phyloP scores from a whole-genome alignment of 2,113 vertebrate species.

The Cranoglanis bouderius region DNA sequence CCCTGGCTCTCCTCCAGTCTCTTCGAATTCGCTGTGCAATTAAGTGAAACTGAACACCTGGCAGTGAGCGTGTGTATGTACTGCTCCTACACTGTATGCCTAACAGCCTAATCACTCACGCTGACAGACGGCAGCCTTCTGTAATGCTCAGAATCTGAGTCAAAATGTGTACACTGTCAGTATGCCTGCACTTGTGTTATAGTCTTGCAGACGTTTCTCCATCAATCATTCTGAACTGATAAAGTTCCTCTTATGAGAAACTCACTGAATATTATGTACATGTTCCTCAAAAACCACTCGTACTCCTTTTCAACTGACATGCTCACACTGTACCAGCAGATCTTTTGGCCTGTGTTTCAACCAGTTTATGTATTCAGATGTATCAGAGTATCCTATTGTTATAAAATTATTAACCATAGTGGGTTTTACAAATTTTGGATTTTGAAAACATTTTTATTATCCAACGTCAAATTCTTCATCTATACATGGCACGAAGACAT shows the following conservation, averaged over 20 bases:
- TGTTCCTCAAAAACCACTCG: no score
- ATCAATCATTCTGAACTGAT: neutral
- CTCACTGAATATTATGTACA: neutral
- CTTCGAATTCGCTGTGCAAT: slow-evolving; percentile 57
- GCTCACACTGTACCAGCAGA: neutral
- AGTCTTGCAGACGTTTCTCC: neutral
- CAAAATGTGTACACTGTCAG: neutral
- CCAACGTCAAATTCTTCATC: neutral
- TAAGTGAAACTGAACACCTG: slow-evolving; percentile 67
- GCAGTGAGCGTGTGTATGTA: slow-evolving; percentile 51
- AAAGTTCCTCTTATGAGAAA: neutral
- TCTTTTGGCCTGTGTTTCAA: neutral
- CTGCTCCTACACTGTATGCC: neutral
- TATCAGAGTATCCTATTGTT: neutral
- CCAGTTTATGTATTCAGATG: neutral
- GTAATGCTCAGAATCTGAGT: neutral
- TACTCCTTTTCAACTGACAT: neutral
- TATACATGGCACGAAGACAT: neutral
- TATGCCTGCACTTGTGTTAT: neutral
- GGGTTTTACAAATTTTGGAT: neutral
- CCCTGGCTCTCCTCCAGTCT: slow-evolving; percentile 60
- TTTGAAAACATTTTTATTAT: neutral
- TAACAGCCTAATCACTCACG: slow-evolving; percentile 27
- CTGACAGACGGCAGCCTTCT: slow-evolving; percentile 17
- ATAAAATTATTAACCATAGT: neutral